Conservation (phyloP, 1,140 invertebrate species). For the Orius insidiosus region DNA sequence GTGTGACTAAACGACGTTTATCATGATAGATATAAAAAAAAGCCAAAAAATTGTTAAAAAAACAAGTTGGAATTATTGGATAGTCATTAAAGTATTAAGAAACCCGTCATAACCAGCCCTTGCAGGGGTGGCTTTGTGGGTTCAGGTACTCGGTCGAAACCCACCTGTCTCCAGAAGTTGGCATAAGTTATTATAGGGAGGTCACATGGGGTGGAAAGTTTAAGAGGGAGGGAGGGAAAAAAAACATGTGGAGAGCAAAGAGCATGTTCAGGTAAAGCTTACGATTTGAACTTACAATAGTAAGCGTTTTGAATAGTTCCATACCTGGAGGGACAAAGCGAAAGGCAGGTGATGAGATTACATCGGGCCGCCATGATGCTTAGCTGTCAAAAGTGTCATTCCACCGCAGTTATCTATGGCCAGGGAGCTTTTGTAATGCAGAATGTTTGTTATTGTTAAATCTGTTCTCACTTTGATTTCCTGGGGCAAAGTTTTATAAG, state of each 20-base stretch:
- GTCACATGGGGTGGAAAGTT: conserved; percentile 1
- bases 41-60: neutral
- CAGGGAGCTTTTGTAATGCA: no score
- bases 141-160: neutral
- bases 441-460: no score
- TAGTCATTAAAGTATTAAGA: conserved; percentile 1
- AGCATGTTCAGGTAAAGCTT: conserved; percentile 4
- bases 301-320: neutral
- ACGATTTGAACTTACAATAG: conserved; percentile 1
- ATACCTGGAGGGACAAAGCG: neutral
- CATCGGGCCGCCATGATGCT: conserved; percentile 2
- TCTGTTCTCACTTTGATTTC: no score
- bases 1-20: neutral
- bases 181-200: conserved; percentile 2
- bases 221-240: neutral
- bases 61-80: conserved; percentile 3
- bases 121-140: neutral
- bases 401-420: neutral
- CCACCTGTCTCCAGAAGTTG: conserved; percentile 3
- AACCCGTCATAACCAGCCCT: neutral
- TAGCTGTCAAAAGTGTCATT: conserved; percentile 5
- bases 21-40: neutral
- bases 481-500: no score
- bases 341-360: conserved; percentile 3
- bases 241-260: conserved; percentile 3